Evolutionary conservation across 1,140 invertebrate species (phyloP).

Genomic region (Hestina assimilis): DNA sequence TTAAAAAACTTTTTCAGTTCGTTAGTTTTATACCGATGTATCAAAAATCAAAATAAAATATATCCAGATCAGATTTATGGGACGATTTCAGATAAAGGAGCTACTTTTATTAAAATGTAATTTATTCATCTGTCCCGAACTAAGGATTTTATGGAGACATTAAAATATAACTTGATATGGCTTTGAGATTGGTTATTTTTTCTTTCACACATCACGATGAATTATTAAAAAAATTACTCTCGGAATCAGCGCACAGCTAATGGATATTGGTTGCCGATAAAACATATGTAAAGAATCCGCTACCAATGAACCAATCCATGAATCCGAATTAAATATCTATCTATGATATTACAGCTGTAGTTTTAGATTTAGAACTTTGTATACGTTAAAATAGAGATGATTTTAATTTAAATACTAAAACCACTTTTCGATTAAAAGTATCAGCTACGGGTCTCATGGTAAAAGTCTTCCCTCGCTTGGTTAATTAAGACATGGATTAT

Average conservation of each 20-base stretch:
- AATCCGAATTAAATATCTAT: constrained; percentile 30
- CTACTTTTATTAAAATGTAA: constrained; percentile 41
- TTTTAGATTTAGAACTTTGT: constrained; percentile 23
- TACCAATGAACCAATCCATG: constrained; percentile 45
- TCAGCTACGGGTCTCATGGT: constrained; percentile 35
- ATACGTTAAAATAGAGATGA: constrained; percentile 22
- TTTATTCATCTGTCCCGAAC: constrained; percentile 32
- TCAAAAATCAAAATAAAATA: constrained; percentile 48
- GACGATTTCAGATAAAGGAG: constrained; percentile 37
- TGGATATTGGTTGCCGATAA: constrained; percentile 61
- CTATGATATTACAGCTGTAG: constrained; percentile 15
- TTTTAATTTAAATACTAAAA: constrained; percentile 24
- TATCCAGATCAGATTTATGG: constrained; percentile 41
- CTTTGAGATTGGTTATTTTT: constrained; percentile 3
- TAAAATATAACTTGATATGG: background rate
- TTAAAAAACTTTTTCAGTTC: constrained; percentile 39
- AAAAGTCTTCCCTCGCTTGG: constrained; percentile 57
- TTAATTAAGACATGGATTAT: constrained; percentile 78
- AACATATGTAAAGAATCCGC: constrained; percentile 62
- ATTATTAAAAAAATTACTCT: constrained; percentile 23
- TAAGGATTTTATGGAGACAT: constrained; percentile 7
- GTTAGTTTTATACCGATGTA: constrained; percentile 49
- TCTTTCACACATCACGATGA: constrained; percentile 8
- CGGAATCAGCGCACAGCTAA: constrained; percentile 44
- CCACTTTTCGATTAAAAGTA: constrained; percentile 17